Evolutionary conservation across 2,888 invertebrate species (phyloP).

Genomic region (Laspeyria flexula): DNA sequence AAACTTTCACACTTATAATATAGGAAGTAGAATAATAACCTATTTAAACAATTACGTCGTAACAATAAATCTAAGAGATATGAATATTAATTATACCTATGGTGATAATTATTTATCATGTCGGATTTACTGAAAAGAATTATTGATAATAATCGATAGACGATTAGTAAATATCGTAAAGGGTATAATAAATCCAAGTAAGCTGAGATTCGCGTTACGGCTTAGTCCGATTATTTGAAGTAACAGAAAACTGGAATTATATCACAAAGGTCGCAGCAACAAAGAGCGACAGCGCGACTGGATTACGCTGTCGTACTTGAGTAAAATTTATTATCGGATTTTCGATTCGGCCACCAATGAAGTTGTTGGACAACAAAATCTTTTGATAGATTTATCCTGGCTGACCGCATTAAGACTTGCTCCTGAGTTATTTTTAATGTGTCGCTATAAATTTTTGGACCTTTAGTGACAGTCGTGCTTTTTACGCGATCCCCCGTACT

Average conservation of each 20-base stretch:
- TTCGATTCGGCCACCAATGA: conserved; percentile 86
- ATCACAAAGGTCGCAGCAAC: conserved; percentile 80
- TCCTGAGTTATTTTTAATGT: conserved; percentile 81
- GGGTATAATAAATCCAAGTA: conserved; percentile 59
- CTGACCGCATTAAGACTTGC: conserved; percentile 82
- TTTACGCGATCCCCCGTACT: conserved; percentile 52
- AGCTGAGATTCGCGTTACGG: conserved; percentile 67
- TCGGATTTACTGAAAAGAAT: neutral
- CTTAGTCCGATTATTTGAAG: conserved; percentile 77
- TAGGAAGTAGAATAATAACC: too few species aligned
- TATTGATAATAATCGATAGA: conserved; percentile 7
- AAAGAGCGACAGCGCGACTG: conserved; percentile 82
- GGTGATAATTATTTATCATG: too few species aligned
- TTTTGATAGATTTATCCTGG: conserved; percentile 86
- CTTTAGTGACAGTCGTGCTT: conserved; percentile 58
- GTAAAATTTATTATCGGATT: conserved; percentile 86
- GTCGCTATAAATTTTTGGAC: conserved; percentile 77
- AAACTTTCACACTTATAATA: too few species aligned
- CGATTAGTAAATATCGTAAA: conserved; percentile 27
- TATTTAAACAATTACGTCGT: too few species aligned
- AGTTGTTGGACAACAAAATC: conserved; percentile 86
- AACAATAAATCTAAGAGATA: too few species aligned
- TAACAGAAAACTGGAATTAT: conserved; percentile 82
- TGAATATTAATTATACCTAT: too few species aligned
- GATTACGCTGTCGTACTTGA: conserved; percentile 85